Evolutionary conservation across 2,113 vertebrate species (phyloP), one percentile per base, ranked within the genome.

Genomic region (Sceloporus tristichus): DNA sequence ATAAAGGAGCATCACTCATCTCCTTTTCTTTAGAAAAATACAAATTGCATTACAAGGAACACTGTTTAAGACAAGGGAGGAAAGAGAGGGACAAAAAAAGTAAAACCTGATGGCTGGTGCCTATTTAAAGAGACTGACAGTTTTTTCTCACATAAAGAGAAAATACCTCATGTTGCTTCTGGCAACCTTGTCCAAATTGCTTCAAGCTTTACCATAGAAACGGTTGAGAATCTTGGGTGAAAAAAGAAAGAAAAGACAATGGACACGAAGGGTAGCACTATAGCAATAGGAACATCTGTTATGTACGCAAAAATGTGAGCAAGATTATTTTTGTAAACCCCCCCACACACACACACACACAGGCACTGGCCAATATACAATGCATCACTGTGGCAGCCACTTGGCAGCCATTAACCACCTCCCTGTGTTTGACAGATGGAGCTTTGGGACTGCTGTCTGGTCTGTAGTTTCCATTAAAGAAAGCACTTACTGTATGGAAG

Each of bases 131-230:
- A 5, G 25, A 79, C 5, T 6, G 42, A 78, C 40, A 68, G 56
- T 34, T n/a, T 59, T 70, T 56, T 90, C 93, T 92, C 25, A 25
- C 66, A 68, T 27, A 68, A 16, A 25, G 5, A 93, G 91, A 89
- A 88, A 84, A 87, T 90, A 85, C 78, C 10, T 23, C 34, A 25
- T 13, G 66, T 89, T 77, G 62, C 88, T 90, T 82, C 80, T 78
- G 59, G 85, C 79, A 82, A 71, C 21, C 34, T 82, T 82, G 62
- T 56, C 71, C n/a, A 40, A 85, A 82, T 38, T 59, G 70, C 68
- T 71, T 92, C 87, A 88, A 34, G 90, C 68, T 94, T 95, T 93
- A 86, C 95, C 93, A 95, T 95, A 93, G 94, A 89, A 95, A 96
- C 92, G 1, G 88, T 90, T 73, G 87, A 94, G 93, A 79, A 21